Percentiles rank a stretch among this genome's conserved stretches.
phyloP scores from a whole-genome alignment of 2,888 invertebrate genomes.

The Clistopyga incitator region DNA sequence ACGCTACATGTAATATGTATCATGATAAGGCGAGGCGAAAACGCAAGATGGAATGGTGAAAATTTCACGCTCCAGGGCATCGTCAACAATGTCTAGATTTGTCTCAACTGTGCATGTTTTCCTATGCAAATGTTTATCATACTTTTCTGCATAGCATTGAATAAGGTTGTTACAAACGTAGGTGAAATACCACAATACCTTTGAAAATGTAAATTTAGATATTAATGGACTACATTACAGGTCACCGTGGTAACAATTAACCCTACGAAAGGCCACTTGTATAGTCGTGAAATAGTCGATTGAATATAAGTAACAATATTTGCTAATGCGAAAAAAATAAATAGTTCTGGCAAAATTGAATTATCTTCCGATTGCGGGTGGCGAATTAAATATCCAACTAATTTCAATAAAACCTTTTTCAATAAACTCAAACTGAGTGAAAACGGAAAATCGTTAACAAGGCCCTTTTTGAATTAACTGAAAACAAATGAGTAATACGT shows the following conservation, averaged over 20 bases:
- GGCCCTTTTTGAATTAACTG: too few relatives aligned
- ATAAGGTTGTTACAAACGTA: background rate
- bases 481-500: background rate
- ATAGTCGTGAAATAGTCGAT: too few relatives aligned
- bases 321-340: too few relatives aligned
- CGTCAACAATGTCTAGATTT: slow-evolving; percentile 20
- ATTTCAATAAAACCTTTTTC: too few relatives aligned
- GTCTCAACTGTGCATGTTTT: background rate
- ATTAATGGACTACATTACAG: background rate
- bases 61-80: slow-evolving; percentile 9
- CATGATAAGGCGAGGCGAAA: slow-evolving; percentile 9
- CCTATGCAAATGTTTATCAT: background rate
- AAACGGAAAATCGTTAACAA: too few relatives aligned
- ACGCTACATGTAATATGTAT: slow-evolving; percentile 19
- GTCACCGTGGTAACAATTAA: background rate
- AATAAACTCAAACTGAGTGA: too few relatives aligned
- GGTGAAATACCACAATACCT: background rate
- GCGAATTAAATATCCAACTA: too few relatives aligned
- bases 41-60: slow-evolving; percentile 13
- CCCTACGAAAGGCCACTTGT: too few relatives aligned
- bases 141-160: background rate
- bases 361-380: too few relatives aligned
- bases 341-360: too few relatives aligned
- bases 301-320: too few relatives aligned
- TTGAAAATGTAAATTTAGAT: background rate